These are phyloP conservation scores for Mimumesa dahlbomi DNA, from an alignment of 2,888 invertebrate genomes.

Conservation along the genomic window DNA sequence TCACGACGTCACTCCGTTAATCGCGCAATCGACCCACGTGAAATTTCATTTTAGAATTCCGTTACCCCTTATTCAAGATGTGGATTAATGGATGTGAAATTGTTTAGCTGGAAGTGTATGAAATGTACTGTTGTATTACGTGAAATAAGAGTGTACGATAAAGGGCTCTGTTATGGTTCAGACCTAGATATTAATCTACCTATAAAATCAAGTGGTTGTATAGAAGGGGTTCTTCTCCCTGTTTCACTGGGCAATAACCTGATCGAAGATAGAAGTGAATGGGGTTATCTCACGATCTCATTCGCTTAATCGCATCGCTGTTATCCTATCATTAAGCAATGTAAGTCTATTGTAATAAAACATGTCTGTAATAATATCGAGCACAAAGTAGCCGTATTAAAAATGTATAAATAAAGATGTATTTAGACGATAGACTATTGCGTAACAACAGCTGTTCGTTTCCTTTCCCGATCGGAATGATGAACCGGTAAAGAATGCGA, in stretches of 20 bases:
- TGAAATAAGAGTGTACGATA: no score
- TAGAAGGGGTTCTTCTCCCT: slow-evolving; percentile 1
- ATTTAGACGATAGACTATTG: no score
- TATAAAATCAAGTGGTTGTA: slow-evolving; percentile 16
- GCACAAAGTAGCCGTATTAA: neutral
- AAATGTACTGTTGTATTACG: no score
- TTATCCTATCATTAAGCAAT: slow-evolving; percentile 26
- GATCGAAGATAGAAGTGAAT: slow-evolving; percentile 25
- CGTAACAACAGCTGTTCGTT: no score
- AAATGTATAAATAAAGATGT: no score
- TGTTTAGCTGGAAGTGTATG: no score
- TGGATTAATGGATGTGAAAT: no score
- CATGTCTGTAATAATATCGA: neutral
- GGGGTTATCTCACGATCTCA: slow-evolving; percentile 43
- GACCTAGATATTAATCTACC: neutral
- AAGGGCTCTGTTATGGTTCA: neutral
- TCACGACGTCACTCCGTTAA: neutral
- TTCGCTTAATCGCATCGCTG: slow-evolving; percentile 30
- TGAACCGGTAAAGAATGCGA: neutral
- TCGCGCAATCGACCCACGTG: no score
- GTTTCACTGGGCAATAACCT: slow-evolving; percentile 14
- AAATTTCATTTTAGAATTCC: no score
- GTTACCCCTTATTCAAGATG: no score
- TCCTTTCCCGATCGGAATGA: neutral
- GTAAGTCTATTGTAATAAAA: neutral